Evolutionary conservation across 2,888 invertebrate species (phyloP).

Genomic region (Electrophaes corylata): DNA sequence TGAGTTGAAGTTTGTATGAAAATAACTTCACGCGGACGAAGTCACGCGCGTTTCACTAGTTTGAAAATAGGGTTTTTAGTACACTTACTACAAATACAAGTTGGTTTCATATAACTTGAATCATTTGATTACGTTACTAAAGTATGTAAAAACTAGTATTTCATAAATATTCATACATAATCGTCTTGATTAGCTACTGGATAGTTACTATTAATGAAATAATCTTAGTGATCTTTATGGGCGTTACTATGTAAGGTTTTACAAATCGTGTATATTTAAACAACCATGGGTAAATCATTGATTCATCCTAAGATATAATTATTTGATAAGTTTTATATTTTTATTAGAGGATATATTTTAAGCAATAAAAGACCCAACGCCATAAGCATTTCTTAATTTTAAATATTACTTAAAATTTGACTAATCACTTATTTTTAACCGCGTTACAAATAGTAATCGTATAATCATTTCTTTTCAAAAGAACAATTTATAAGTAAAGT

Average conservation of each 20-base stretch:
- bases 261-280: neutral
- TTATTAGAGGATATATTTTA: too few species aligned
- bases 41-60: too few species aligned
- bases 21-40: too few species aligned
- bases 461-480: too few species aligned
- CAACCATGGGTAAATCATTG: neutral
- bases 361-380: too few species aligned
- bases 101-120: neutral
- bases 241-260: neutral
- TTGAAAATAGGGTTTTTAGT: neutral
- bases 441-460: too few species aligned
- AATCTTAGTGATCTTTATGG: neutral
- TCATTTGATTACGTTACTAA: neutral
- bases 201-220: neutral
- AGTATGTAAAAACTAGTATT: neutral
- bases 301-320: neutral
- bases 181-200: neutral
- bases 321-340: neutral
- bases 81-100: neutral
- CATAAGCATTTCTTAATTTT: too few species aligned
- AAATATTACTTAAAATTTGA: too few species aligned
- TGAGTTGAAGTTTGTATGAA: too few species aligned
- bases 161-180: neutral
- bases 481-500: too few species aligned
- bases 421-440: too few species aligned